These are phyloP conservation scores for Telenomus remus DNA, from an alignment of 1,140 invertebrate genomes.

Conservation along the genomic window DNA sequence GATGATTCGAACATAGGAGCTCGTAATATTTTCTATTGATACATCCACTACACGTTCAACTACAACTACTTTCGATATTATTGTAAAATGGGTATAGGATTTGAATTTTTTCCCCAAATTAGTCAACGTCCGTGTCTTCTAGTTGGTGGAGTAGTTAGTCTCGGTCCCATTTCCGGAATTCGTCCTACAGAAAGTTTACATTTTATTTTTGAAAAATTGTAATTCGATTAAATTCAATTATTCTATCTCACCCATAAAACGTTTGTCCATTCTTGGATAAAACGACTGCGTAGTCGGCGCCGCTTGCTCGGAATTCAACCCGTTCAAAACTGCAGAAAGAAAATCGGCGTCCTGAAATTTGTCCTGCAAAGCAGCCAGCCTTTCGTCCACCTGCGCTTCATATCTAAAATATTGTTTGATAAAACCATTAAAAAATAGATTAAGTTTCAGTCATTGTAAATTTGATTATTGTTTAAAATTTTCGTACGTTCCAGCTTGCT, in stretches of 20 bases:
- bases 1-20: neutral
- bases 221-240: no score
- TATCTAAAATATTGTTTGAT: constrained; percentile 23
- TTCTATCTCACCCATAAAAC: constrained; percentile 41
- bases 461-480: constrained; percentile 31
- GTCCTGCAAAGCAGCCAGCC: constrained; percentile 21
- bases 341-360: constrained; percentile 40
- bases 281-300: constrained; percentile 18
- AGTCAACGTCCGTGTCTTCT: constrained; percentile 47
- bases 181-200: constrained; percentile 16
- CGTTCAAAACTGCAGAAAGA: constrained; percentile 30
- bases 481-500: constrained; percentile 19
- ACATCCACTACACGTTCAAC: neutral
- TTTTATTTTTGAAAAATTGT: neutral
- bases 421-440: constrained; percentile 31
- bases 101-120: neutral
- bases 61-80: constrained; percentile 4
- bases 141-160: constrained; percentile 42
- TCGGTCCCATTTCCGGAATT: constrained; percentile 48
- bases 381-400: constrained; percentile 18
- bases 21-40: neutral
- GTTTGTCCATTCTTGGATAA: constrained; percentile 39
- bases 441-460: constrained; percentile 34
- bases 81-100: constrained; percentile 1
- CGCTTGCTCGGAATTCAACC: constrained; percentile 31